phyloP scores from a whole-genome alignment of 2,113 vertebrate species.

The Raja brachyura region DNA sequence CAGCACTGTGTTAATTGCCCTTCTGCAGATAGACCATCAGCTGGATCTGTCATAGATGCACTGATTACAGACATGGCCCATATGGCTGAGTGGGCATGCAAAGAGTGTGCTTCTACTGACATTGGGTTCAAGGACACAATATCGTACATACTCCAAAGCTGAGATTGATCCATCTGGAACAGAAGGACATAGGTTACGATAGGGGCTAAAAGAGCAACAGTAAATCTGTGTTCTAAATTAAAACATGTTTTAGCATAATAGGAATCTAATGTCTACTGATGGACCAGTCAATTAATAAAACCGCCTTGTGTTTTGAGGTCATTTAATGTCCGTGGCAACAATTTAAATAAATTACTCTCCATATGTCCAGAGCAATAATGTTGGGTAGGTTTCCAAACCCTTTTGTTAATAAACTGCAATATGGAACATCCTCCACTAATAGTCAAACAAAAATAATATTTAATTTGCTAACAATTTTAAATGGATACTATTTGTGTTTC shows the following conservation, averaged over 20 bases:
- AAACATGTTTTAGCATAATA: slow-evolving; percentile 35
- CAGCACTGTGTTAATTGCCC: slow-evolving; percentile 55
- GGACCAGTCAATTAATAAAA: slow-evolving; percentile 19
- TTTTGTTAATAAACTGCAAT: background rate
- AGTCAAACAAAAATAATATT: background rate
- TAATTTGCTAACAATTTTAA: background rate
- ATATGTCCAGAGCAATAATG: background rate
- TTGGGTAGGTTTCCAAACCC: background rate
- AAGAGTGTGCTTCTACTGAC: slow-evolving; percentile 51
- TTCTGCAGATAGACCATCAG: slow-evolving; percentile 49
- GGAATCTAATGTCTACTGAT: slow-evolving; percentile 29
- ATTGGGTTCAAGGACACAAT: slow-evolving; percentile 69
- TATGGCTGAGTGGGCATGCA: slow-evolving; percentile 44
- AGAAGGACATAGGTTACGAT: slow-evolving; percentile 66
- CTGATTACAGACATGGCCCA: slow-evolving; percentile 50
- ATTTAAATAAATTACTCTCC: slow-evolving; percentile 18
- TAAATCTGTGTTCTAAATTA: slow-evolving; percentile 35
- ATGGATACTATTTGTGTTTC: background rate
- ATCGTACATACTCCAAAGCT: slow-evolving; percentile 66
- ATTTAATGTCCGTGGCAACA: slow-evolving; percentile 2
- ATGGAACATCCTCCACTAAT: background rate
- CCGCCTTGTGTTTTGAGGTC: slow-evolving; percentile 25
- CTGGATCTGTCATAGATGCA: slow-evolving; percentile 52
- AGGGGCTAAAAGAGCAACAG: slow-evolving; percentile 61
- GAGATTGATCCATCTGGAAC: slow-evolving; percentile 67